These are phyloP conservation scores for Eulemur mongoz DNA, from an alignment of 2,797 vertebrate species.

Conservation along the genomic window DNA sequence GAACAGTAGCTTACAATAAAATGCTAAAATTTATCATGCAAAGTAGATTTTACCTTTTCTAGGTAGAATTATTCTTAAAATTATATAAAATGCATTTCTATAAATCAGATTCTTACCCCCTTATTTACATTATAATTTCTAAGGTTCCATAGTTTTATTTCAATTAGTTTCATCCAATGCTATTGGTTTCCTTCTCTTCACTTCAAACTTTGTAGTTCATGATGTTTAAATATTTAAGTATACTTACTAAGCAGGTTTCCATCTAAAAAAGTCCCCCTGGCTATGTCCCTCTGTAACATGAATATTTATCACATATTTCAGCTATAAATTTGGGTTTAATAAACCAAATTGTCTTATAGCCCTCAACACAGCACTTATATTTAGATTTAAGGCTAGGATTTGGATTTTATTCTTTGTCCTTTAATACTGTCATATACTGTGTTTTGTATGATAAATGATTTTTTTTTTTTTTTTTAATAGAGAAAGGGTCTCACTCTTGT, in stretches of 20 bases:
- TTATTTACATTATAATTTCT: background rate
- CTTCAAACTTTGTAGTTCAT: background rate
- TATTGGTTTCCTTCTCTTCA: background rate
- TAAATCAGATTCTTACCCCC: background rate
- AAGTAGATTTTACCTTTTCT: background rate
- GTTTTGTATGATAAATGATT: background rate
- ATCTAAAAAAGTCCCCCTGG: background rate
- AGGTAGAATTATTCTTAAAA: background rate
- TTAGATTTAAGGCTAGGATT: background rate
- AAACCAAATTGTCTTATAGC: background rate
- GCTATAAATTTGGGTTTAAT: background rate
- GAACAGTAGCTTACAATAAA: background rate
- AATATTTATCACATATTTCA: background rate
- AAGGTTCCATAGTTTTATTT: background rate
- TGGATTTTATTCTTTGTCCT: background rate
- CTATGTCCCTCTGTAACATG: background rate
- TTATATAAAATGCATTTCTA: background rate
- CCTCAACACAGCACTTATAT: background rate
- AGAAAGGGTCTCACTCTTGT: no score
- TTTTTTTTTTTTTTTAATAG: no score
- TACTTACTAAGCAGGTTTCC: background rate
- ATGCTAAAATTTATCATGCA: background rate
- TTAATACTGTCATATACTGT: background rate
- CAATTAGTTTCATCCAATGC: background rate
- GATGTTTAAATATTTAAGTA: background rate